These are phyloP conservation scores for Paracanthobrama guichenoti DNA, from an alignment of 2,113 vertebrate genomes.

Conservation along the genomic window DNA sequence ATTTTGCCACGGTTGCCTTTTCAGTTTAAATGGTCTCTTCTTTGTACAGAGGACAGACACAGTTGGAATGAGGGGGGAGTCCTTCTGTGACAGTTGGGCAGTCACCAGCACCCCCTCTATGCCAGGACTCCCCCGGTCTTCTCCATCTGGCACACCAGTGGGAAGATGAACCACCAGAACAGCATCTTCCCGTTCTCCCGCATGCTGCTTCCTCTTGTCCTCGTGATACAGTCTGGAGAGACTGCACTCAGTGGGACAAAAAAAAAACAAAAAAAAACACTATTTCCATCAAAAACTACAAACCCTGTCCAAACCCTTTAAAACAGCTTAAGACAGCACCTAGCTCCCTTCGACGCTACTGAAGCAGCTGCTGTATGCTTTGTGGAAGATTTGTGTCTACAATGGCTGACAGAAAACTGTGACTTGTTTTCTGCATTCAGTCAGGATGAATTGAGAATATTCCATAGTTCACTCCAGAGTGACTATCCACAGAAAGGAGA, in stretches of 20 bases:
- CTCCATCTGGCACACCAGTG: conserved; percentile 69
- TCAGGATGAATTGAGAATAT: conserved; percentile 22
- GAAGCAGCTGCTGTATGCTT: neutral
- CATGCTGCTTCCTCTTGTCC: conserved; percentile 53
- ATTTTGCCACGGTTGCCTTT: conserved; percentile 37
- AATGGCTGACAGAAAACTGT: conserved; percentile 6
- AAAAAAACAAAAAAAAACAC: too few species aligned
- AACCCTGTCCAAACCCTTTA: neutral
- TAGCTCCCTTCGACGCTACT: neutral
- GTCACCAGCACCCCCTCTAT: conserved; percentile 64
- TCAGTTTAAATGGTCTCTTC: conserved; percentile 67
- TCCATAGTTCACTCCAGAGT: neutral
- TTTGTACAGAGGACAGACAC: conserved; percentile 65
- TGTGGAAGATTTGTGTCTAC: conserved; percentile 4
- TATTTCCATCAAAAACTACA: neutral
- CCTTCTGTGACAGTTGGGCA: conserved; percentile 63
- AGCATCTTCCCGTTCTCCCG: conserved; percentile 64
- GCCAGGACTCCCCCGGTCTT: conserved; percentile 60
- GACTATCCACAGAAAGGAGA: conserved; percentile 9
- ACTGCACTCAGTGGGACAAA: conserved; percentile 1
- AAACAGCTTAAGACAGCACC: conserved; percentile 16
- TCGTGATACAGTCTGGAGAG: conserved; percentile 42
- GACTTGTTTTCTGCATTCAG: neutral
- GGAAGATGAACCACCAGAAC: conserved; percentile 61
- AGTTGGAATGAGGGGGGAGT: conserved; percentile 64